Evolutionary conservation across 2,113 vertebrate species (phyloP), one percentile per base, ranked within the genome.

Genomic region (Cololabis saira): DNA sequence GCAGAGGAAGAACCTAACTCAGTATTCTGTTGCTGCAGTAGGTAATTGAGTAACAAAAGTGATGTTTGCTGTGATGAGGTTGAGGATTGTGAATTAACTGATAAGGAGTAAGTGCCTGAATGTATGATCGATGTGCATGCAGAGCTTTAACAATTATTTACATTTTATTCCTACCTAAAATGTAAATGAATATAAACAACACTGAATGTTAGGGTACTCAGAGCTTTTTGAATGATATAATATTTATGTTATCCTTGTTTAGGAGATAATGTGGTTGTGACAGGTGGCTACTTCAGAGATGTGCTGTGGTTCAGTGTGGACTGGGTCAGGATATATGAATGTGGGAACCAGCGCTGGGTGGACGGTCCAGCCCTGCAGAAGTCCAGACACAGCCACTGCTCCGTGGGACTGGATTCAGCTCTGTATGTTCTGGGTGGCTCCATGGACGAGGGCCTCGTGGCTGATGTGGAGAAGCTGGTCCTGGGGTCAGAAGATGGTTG

Each of bases 241-340:
- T 37, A 37, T 37, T 7, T 37, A 37, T 37, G 6, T 7, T 37
- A 5, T 48, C 3, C 13, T 49, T 14, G 41, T 59, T 37, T 44
- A 91, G 90, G 88, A 18, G 85, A 90, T 75, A 77, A 21, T 2
- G 80, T 91, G 50, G 64, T 88, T n/a, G 94, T 96, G 68, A 96
- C 95, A 1, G 96, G 96, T 0, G 95, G 96, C 1, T 91, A 94
- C 83, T 96, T 94, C 81, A 92, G 93, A 11, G 95, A 96, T 4
- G 92, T 95, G 55, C 84, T 94, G 58, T 96, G 96, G 96, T 95
- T 95, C 70, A 94, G 90, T 0, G 95, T 95, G 89, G 95, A 95
- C 63, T 95, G 95, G 95, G 95, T 96, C 60, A 86, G 89, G 8
- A 88, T 94, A 53, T 97, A 94, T 52, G 92, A 92, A 11, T 93